Evolutionary conservation across 2,113 vertebrate species (phyloP).

Genomic region (Vulpes vulpes): DNA sequence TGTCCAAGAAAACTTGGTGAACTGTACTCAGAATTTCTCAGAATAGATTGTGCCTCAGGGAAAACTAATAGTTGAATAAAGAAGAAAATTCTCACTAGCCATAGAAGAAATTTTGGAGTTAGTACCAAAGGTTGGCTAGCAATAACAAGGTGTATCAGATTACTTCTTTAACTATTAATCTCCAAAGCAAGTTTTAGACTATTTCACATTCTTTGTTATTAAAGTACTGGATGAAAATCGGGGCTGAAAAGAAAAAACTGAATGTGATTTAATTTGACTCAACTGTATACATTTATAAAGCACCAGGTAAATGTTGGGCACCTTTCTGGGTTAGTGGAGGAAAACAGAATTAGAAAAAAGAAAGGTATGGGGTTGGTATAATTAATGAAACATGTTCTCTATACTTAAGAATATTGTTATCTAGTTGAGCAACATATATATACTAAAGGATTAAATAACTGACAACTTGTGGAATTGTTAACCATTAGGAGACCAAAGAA

Average conservation of each 20-base stretch:
- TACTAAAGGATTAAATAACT: not conserved
- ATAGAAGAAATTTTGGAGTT: not conserved
- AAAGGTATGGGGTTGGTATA: not conserved
- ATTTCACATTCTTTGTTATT: not conserved
- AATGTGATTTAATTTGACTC: not conserved
- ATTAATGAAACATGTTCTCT: not conserved
- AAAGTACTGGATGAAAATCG: not conserved
- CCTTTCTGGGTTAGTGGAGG: not conserved
- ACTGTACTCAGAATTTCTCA: not conserved
- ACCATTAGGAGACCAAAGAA: not conserved
- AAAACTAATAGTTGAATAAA: conserved; percentile 4
- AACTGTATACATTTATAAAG: not conserved
- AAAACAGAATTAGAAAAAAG: not conserved
- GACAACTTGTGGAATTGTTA: not conserved
- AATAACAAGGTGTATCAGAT: not conserved
- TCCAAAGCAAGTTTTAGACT: not conserved
- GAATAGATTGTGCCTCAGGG: not conserved
- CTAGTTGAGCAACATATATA: not conserved
- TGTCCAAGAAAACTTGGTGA: not conserved
- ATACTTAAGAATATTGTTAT: not conserved
- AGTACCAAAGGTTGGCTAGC: not conserved
- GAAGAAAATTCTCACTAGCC: not conserved
- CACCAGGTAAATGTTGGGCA: not conserved
- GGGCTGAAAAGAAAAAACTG: not conserved
- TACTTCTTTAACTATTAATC: not conserved